Evolutionary conservation across 2,888 invertebrate species (phyloP), one percentile per base, ranked within the genome.

Genomic region (Euzophera pinguis): DNA sequence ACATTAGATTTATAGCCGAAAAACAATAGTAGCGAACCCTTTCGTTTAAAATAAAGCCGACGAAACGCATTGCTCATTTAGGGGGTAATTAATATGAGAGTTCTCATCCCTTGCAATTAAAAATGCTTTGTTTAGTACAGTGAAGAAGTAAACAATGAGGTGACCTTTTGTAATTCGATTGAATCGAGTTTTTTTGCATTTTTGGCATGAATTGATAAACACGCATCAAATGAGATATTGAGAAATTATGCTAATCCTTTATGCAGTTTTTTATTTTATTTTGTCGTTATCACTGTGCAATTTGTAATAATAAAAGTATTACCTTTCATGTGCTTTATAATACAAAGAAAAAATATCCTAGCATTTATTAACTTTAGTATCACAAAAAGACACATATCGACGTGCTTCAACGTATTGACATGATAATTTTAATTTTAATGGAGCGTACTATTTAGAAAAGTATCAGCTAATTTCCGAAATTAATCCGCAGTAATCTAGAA

Each of bases 1-100:
- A 73, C 75, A 81, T 78, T 81, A 89, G 84, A 90, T 90, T 90
- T 90, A 90, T 89, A 72, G 83, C 71, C 64, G 61, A 83, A 82
- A 88, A 85, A 90, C 90, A 89, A 90, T 77, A 67, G 66, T 58
- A 58, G 67, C 75, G 65, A 65, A 84, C 84, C 82, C 84, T 79
- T 84, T 83, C 79, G 79, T 84, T 78, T 78, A 71, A 60, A 58
- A 60, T 62, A 71, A 74, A 65, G 64, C 70, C 70, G 74, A 71
- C 76, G 75, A 78, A 73, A 71, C 69, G 73, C 74, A 67, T 60
- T 73, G 81, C 83, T 86, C 88, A 84, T 89, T 88, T 87, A 82
- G 65, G 65, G 78, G 78, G 79, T 88, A 88, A 90, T 89, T 89
- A 87, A 86, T 80, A 83, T 69, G 73, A 70, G 71, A 75, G 81